Base-by-base conservation (phyloP, 2,888 invertebrate species). In the Lasioglossum oenotherae region DNA sequence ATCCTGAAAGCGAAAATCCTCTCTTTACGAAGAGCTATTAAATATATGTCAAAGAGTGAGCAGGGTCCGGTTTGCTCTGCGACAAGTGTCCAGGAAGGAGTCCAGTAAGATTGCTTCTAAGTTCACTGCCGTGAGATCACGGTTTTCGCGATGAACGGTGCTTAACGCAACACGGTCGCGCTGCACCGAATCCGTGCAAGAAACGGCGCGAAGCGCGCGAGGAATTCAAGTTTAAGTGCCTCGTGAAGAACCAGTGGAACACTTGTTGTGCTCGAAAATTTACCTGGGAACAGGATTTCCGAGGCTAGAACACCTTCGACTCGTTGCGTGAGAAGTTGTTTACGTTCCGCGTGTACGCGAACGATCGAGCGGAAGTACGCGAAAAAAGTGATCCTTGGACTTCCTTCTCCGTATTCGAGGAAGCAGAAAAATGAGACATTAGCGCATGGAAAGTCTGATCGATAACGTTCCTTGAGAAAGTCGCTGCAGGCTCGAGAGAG, bases 141-240 rank as follows among this genome's bases (percentile, higher is more conserved):
- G 19, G 19, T 67, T 16, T 23, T 35, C 19, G 19, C 19, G 35
- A 67, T 23, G 67, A 67, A 67, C 35, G 67, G 67, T 19, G 67
- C 19, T 35, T 35, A 19, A 31, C 67, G 35, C 31, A 67, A 35
- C 19, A 2, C 16, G 67, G 19, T 35, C 67, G 67, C 35, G 19
- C 19, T 67, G 8, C 35, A 35, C 35, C 67, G 67, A 23, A 67
- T 67, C 67, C 10, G 35, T 4, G 35, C 35, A 67, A 67, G 67
- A 67, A 67, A 19, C 67, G 4, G 2, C 35, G 35, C 67, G 67
- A 35, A 10, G 16, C 35, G 19, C 67, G 67, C 67, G 35, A 35
- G 67, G 67, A 67, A 67, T 67, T 67, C 67, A 19, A 19, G 67
- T 67, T 35, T 67, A 67, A 35, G 67, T 31, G 67, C 10, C 67